These are phyloP conservation scores for Torymus tubicola DNA, from an alignment of 2,888 invertebrate species.

Conservation along the genomic window DNA sequence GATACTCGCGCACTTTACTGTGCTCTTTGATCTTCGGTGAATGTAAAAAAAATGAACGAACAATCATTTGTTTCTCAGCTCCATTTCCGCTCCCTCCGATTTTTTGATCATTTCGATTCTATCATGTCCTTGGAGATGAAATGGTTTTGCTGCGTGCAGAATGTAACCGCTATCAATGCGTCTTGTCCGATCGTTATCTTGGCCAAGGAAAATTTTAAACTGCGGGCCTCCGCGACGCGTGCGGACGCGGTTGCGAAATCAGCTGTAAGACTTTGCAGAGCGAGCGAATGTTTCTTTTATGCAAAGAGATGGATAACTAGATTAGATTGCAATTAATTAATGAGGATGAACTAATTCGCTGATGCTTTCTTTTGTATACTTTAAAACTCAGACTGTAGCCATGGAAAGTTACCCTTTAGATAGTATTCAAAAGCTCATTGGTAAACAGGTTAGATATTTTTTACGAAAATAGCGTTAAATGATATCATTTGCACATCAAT, in stretches of 20 bases:
- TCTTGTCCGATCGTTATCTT: conserved; percentile 32
- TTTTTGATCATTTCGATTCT: not conserved
- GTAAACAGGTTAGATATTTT: too few species aligned
- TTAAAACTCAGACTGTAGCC: too few species aligned
- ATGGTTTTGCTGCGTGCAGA: not conserved
- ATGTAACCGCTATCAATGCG: conserved; percentile 14
- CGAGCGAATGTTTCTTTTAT: conserved; percentile 6
- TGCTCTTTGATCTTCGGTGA: too few species aligned
- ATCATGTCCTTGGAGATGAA: not conserved
- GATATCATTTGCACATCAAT: too few species aligned
- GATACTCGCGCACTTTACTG: too few species aligned
- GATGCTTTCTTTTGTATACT: too few species aligned
- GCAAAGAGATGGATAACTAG: not conserved
- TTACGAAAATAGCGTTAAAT: too few species aligned
- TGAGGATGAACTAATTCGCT: too few species aligned
- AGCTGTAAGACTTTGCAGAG: conserved; percentile 4
- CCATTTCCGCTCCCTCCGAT: not conserved
- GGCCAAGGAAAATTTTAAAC: conserved; percentile 25
- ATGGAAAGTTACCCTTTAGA: too few species aligned
- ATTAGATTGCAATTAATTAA: not conserved
- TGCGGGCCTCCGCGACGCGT: not conserved
- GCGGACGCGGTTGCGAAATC: conserved; percentile 12
- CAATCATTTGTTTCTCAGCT: too few species aligned
- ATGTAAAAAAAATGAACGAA: too few species aligned
- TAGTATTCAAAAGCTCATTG: too few species aligned